Base-by-base conservation (phyloP, 2,113 vertebrate genomes). In the Nesogale talazaci region DNA sequence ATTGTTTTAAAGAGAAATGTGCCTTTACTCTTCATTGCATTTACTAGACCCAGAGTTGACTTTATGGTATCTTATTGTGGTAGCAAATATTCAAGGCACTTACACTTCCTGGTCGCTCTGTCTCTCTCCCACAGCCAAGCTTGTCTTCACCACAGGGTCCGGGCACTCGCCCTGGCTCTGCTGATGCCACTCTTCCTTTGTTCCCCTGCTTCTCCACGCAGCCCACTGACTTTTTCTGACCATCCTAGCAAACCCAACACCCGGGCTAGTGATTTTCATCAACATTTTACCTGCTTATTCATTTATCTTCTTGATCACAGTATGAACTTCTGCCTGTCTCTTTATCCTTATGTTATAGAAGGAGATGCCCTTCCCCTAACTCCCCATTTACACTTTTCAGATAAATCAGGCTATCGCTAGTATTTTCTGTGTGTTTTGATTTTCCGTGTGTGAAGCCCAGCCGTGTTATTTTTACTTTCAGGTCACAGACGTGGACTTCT, bases 401-500 rank as follows among this genome's bases (percentile, higher is more conserved):
- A 42, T 46, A 52, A 77, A 29, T 38, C 46, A 63, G 38, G 36
- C 46, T 36, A 52, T 52, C 25, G 72, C 11, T 52, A 61, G 59
- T 79, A 36, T 65, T 80, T 70, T 72, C 2, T 69, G 20, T 52
- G 6, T 56, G 29, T 86, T 74, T 83, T 36, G 25, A n/a, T 90
- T 90, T 65, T 81, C 77, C 3, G 0, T 40, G 10, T 57, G 22
- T 61, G 92, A 31, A 84, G 29, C 69, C 36, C n/a, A 89, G 25
- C 74, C n/a, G 6, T 20, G 3, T 0, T 74, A 25, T 95, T 92
- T 89, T 67, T 92, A 86, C 93, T 91, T 77, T 69, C 95, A 99
- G 99, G 98, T 99, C 56, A 95, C 86, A 15, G 98, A 98, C 19
- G 96, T 99, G 94, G 98, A 99, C 31, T 98, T 97, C 56, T 96